These are phyloP conservation scores for Matsumurasca onukii DNA, from an alignment of 1,140 invertebrate genomes.

Conservation along the genomic window DNA sequence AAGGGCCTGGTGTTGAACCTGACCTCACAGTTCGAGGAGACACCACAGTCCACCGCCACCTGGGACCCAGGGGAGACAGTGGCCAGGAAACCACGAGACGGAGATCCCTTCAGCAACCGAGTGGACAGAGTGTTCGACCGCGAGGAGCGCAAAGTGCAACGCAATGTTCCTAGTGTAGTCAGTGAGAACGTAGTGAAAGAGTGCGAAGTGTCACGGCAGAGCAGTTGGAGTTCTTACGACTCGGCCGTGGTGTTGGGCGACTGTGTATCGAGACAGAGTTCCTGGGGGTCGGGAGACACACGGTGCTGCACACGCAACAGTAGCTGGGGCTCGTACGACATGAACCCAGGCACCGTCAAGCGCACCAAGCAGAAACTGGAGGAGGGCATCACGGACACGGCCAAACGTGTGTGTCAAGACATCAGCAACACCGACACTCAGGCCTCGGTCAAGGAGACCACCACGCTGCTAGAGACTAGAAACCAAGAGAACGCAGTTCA, in stretches of 20 bases:
- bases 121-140: slow-evolving; percentile 70
- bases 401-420: slow-evolving; percentile 39
- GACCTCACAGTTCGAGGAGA: slow-evolving; percentile 57
- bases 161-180: slow-evolving; percentile 32
- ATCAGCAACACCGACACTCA: neutral
- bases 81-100: slow-evolving; percentile 15
- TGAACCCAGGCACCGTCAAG: slow-evolving; percentile 65
- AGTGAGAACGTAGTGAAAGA: slow-evolving; percentile 25
- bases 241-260: slow-evolving; percentile 67
- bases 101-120: slow-evolving; percentile 60
- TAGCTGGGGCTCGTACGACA: slow-evolving; percentile 74
- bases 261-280: slow-evolving; percentile 72
- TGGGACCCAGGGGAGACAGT: slow-evolving; percentile 56
- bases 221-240: slow-evolving; percentile 77
- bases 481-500: slow-evolving; percentile 6
- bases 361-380: slow-evolving; percentile 73
- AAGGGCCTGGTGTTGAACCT: slow-evolving; percentile 65
- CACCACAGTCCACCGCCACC: slow-evolving; percentile 46
- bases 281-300: slow-evolving; percentile 75
- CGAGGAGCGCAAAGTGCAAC: slow-evolving; percentile 61
- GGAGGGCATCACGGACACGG: slow-evolving; percentile 52
- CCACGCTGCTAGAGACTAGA: slow-evolving; percentile 56
- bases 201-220: slow-evolving; percentile 31
- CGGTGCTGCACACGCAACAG: slow-evolving; percentile 57
- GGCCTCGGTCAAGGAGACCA: slow-evolving; percentile 59